Percentiles rank a stretch among this genome's conserved stretches.
Evolutionary conservation across 1,140 invertebrate species (phyloP).

Genomic region (Drosophila takahashii): DNA sequence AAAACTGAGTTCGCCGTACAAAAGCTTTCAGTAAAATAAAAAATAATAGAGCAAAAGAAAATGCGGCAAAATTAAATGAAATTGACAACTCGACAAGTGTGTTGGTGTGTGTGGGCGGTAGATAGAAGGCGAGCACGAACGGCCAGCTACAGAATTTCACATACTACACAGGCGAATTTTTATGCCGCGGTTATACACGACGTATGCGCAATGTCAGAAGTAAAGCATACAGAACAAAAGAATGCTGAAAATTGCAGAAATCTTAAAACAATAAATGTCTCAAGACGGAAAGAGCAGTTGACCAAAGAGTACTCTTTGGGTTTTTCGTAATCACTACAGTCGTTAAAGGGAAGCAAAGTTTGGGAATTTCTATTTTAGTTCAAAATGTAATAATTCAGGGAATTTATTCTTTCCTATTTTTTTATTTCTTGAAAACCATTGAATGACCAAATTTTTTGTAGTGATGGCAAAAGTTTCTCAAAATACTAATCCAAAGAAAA

Average conservation of each 20-base stretch:
- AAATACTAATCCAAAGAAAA: not conserved
- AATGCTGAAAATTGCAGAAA: not conserved
- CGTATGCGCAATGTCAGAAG: constrained; percentile 49
- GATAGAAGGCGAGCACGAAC: constrained; percentile 45
- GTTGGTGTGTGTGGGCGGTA: constrained; percentile 26
- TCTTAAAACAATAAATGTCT: constrained; percentile 12
- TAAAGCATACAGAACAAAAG: constrained; percentile 15
- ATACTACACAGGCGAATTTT: constrained; percentile 19
- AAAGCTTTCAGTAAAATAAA: constrained; percentile 46
- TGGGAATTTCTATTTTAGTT: not conserved
- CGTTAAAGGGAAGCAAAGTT: not conserved
- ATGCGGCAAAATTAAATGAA: constrained; percentile 73
- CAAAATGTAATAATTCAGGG: too few relatives aligned
- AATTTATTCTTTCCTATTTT: not conserved
- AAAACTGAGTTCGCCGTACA: constrained; percentile 49
- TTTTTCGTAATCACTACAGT: not conserved
- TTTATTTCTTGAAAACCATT: not conserved
- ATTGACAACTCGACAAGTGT: constrained; percentile 50
- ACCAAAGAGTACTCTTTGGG: not conserved
- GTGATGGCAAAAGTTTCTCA: too few relatives aligned
- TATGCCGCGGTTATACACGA: constrained; percentile 23
- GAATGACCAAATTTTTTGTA: too few relatives aligned
- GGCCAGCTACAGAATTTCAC: constrained; percentile 34
- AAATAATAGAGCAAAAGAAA: constrained; percentile 54
- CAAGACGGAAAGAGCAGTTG: not conserved